Conservation (phyloP, 2,113 vertebrate species). For the Leiothrix lutea region DNA sequence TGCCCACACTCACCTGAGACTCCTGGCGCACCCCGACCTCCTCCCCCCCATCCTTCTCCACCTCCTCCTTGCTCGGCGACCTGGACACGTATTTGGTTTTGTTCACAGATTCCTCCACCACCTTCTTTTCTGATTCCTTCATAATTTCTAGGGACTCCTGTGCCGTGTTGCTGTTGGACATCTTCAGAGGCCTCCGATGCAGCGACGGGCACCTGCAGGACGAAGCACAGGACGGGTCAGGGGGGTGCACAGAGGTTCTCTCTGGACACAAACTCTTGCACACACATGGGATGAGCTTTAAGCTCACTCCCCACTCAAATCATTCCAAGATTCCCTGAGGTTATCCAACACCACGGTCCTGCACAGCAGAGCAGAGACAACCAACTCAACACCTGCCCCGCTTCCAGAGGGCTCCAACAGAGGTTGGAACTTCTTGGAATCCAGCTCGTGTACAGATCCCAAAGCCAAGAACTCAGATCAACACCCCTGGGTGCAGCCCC, state of each 20-base stretch:
- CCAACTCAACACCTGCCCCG: too few relatives aligned
- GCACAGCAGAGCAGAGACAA: too few relatives aligned
- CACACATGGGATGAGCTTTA: too few relatives aligned
- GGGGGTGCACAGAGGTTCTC: not conserved
- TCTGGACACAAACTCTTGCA: not conserved
- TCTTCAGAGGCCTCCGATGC: slow-evolving; percentile 62
- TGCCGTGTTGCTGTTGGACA: slow-evolving; percentile 81
- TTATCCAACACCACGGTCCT: too few relatives aligned
- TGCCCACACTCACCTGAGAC: slow-evolving; percentile 68
- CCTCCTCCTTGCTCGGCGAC: slow-evolving; percentile 80
- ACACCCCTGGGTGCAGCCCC: not conserved
- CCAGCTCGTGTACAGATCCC: not conserved
- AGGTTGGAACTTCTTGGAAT: not conserved
- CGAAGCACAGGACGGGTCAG: not conserved
- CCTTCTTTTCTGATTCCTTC: slow-evolving; percentile 84
- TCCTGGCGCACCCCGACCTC: slow-evolving; percentile 75
- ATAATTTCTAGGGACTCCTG: slow-evolving; percentile 84
- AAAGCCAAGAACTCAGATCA: not conserved
- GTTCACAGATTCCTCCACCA: slow-evolving; percentile 81
- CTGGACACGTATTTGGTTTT: slow-evolving; percentile 78
- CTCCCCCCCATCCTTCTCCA: slow-evolving; percentile 75
- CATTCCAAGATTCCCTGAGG: too few relatives aligned
- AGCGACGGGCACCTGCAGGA: slow-evolving; percentile 62
- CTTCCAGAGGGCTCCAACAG: too few relatives aligned
- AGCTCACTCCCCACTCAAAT: too few relatives aligned